Percentiles rank a stretch among this genome's conserved stretches.
These are phyloP conservation scores for Plectropomus leopardus DNA, from an alignment of 2,113 vertebrate species.

Conservation along the genomic window DNA sequence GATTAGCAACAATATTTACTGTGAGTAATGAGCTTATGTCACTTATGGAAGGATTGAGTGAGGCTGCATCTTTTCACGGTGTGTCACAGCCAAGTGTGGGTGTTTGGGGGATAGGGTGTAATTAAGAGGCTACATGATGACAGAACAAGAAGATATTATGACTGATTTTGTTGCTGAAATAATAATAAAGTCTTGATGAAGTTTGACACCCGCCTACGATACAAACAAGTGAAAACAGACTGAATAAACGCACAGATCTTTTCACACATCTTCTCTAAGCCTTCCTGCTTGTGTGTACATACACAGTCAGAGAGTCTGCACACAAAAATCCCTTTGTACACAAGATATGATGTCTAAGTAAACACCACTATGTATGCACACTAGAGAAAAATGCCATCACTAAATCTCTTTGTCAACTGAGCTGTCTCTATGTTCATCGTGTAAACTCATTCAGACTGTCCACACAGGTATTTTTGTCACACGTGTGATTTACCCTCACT, in stretches of 20 bases:
- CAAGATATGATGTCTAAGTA: slow-evolving; percentile 38
- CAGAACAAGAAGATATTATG: slow-evolving; percentile 24
- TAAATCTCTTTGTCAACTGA: slow-evolving; percentile 61
- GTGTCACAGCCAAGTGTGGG: slow-evolving; percentile 36
- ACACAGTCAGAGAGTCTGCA: slow-evolving; percentile 9
- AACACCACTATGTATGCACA: slow-evolving; percentile 27
- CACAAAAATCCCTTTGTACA: slow-evolving; percentile 61
- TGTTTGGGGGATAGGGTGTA: slow-evolving; percentile 23
- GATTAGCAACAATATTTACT: slow-evolving; percentile 63
- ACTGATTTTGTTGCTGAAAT: slow-evolving; percentile 18
- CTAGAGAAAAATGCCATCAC: slow-evolving; percentile 30
- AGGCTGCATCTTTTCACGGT: slow-evolving; percentile 46
- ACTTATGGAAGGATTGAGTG: slow-evolving; percentile 49
- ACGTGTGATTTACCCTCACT: neutral
- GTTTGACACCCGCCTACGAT: neutral
- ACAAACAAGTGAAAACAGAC: slow-evolving; percentile 22
- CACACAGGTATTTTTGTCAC: neutral
- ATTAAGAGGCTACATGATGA: slow-evolving; percentile 40
- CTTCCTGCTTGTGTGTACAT: slow-evolving; percentile 5
- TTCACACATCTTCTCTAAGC: slow-evolving; percentile 17
- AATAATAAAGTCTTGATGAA: slow-evolving; percentile 30
- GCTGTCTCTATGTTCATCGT: slow-evolving; percentile 19
- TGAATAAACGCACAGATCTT: neutral
- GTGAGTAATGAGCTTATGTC: slow-evolving; percentile 67
- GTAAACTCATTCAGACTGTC: slow-evolving; percentile 32